phyloP scores from a whole-genome alignment of 2,888 invertebrate species.

The Helleia helle region DNA sequence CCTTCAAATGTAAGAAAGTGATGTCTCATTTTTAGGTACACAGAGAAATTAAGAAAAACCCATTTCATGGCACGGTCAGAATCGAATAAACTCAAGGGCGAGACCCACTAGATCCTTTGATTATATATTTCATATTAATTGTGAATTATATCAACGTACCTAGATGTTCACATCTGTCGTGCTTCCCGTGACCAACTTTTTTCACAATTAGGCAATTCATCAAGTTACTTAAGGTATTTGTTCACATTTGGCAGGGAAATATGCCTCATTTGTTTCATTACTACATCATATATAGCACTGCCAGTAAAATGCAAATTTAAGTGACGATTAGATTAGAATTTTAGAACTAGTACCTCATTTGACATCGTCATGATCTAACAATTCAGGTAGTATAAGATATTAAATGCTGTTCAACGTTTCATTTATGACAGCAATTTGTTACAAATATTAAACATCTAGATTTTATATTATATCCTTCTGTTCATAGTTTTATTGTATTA shows the following conservation, averaged over 20 bases:
- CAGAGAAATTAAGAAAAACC: too few relatives aligned
- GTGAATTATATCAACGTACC: too few relatives aligned
- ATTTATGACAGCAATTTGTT: neutral
- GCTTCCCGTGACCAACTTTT: too few relatives aligned
- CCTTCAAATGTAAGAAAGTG: too few relatives aligned
- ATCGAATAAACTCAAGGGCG: too few relatives aligned
- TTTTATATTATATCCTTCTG: neutral
- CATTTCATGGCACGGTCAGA: too few relatives aligned
- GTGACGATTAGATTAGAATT: slow-evolving; percentile 33
- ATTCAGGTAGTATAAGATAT: neutral
- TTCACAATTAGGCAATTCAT: neutral
- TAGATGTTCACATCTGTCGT: too few relatives aligned
- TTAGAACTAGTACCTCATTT: neutral
- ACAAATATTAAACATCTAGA: neutral
- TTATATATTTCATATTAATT: too few relatives aligned
- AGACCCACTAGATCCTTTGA: too few relatives aligned
- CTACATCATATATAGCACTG: slow-evolving; percentile 55
- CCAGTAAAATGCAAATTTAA: slow-evolving; percentile 47
- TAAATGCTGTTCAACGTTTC: neutral
- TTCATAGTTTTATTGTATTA: neutral
- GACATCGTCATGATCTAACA: neutral
- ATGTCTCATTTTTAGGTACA: too few relatives aligned
- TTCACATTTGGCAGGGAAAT: neutral
- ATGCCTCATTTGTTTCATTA: neutral
- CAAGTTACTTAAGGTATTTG: neutral